Base-by-base conservation (phyloP, 64 coral and sea anemone genomes). In the Porites australiensis region DNA sequence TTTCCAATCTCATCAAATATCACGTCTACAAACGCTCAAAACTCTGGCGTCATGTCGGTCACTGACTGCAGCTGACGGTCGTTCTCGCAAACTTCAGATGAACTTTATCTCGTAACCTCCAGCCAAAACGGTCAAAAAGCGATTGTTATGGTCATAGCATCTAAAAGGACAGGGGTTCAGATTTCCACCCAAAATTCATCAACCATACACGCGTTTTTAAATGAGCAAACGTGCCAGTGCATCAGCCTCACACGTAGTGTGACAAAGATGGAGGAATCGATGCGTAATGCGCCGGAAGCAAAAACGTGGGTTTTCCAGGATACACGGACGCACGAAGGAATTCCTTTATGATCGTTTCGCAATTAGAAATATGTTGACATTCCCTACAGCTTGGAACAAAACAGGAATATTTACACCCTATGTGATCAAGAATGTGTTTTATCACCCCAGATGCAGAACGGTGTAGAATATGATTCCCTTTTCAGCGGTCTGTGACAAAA, bases 131-230 rank as follows among this genome's bases (percentile, higher is more conserved):
- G 27, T 37, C 27, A 37, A 37, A 37, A 37, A 37, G 27, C 44
- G 48, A 57, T 57, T 57, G 7, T 57, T 57, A 9, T 12, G 3
- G 45, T 18, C 73, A 50, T 65, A 44, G 66, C 79, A 63, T 66
- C 79, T 15, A 10, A 9, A 55, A 3, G 3, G 43, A 46, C 23
- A 14, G 5, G 23, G 3, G 50, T 51, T 47, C 11, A 76, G 57
- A 78, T 78, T 78, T 58, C 75, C 75, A 78, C 57, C 27, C 54
- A 78, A 49, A 78, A 78, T 67, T 60, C 50, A 20, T 15, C n/a
- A 44, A 67, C 43, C 46, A 21, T 21, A n/a, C 45, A 4, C 18
- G 18, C 46, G 81, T 45, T 45, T 83, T 83, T 64, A 12, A 64
- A 14, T 13, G 1, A 19, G 13, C 62, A 74, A 45, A 44, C 27